Base-by-base conservation (phyloP, 2,888 invertebrate genomes). In the Stomorhina lunata region DNA sequence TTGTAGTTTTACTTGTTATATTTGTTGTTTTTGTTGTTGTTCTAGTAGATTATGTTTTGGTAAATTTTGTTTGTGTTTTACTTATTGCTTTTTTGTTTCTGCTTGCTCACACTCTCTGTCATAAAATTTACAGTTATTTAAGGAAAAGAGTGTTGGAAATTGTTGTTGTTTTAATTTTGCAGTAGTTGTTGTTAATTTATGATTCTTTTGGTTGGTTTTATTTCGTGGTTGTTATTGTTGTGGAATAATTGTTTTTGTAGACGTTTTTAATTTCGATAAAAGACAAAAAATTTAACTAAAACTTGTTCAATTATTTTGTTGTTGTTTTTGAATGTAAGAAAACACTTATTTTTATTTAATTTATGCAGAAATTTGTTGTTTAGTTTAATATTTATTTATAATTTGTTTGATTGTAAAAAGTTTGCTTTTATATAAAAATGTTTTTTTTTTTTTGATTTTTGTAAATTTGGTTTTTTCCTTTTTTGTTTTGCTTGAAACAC, bases 51-150 rank as follows among this genome's bases (percentile, higher is more conserved):
- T 40, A 10, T 40, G 3, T 40, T 40, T 43, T 17, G 17, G 3
- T 15, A 15, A 6, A 6, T 66, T 48, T 10, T 25, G 20, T 25
- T 57, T 57, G 25, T 15, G 1, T 57, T 57, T 55, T 20, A 12
- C 10, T 61, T 48, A 57, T 25, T 34, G 40, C 34, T 22, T 20
- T 10, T 32, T 48, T 48, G 20, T 43, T 43, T 15, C 15, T 6
- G 6, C 10, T 43, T 12, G 43, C 43, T 43, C 43, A 15, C 53
- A 53, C 55, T 71, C 25, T 55, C 69, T 65, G 55, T 69, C 69
- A 76, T 65, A 61, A 75, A 48, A 71, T 65, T 73, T 82, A 73
- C 63, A 79, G 72, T 72, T 77, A 73, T 65, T 43, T n/a, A n/a
- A n/a, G n/a, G n/a, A n/a, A n/a, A n/a, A n/a, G n/a, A n/a, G n/a